Percentiles rank a stretch among this genome's conserved stretches.
Conservation (phyloP, 2,113 vertebrate genomes). For the Speoplatyrhinus poulsoni region DNA sequence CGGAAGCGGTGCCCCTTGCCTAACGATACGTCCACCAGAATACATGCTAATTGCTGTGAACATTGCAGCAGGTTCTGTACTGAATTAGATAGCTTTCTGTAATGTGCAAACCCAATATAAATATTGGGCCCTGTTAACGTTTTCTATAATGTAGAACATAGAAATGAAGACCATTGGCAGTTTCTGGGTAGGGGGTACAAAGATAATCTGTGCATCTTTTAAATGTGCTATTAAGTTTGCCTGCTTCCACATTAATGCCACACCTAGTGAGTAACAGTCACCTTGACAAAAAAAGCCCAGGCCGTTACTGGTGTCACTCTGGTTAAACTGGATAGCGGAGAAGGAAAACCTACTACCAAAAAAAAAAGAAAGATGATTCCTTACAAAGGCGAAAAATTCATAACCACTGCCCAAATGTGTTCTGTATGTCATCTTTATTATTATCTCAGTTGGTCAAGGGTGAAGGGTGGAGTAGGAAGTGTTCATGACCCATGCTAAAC, state of each 20-base stretch:
- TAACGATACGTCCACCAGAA: slow-evolving; percentile 60
- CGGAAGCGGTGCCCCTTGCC: slow-evolving; percentile 70
- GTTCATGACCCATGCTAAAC: slow-evolving; percentile 29
- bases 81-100: too few species aligned
- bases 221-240: too few species aligned
- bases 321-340: neutral
- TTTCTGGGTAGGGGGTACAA: too few species aligned
- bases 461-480: slow-evolving; percentile 22
- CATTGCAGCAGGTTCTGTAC: slow-evolving; percentile 3
- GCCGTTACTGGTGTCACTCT: too few species aligned
- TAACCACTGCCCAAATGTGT: slow-evolving; percentile 2
- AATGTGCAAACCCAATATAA: neutral
- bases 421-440: neutral
- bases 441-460: too few species aligned
- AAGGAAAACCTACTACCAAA: neutral
- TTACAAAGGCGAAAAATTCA: neutral
- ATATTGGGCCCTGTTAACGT: neutral
- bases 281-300: neutral
- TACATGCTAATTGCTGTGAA: slow-evolving; percentile 53
- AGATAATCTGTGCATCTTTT: too few species aligned
- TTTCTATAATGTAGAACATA: neutral
- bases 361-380: neutral
- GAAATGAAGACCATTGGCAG: too few species aligned
- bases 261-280: neutral
- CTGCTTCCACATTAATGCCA: neutral